Conservation (phyloP, 2,113 vertebrate genomes). For the Dinomys branickii region DNA sequence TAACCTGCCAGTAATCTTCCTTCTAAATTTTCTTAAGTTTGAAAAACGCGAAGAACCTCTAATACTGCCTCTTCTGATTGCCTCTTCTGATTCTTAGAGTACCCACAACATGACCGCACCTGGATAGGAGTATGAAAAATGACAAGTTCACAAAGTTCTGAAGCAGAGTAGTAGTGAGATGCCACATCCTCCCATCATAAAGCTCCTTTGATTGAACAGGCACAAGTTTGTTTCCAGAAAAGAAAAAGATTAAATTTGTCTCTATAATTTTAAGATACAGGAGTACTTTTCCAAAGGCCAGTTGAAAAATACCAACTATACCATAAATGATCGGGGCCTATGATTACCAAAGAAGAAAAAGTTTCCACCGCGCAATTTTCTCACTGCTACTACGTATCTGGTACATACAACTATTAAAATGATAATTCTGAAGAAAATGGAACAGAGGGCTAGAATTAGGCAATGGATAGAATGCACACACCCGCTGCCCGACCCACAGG, state of each 20-base stretch:
- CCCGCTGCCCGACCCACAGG: not conserved
- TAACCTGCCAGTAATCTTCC: not conserved
- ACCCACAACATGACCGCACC: not conserved
- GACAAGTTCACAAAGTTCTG: not conserved
- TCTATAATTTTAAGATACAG: slow-evolving; percentile 37
- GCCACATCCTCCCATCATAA: not conserved
- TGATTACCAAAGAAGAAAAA: not conserved
- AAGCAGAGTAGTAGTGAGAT: not conserved
- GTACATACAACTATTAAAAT: not conserved
- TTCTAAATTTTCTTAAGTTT: not conserved
- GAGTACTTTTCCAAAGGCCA: slow-evolving; percentile 14
- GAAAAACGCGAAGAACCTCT: not conserved
- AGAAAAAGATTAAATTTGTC: not conserved
- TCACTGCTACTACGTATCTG: not conserved
- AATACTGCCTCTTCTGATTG: too few species aligned
- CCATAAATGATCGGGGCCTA: not conserved
- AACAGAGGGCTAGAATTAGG: not conserved
- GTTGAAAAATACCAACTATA: slow-evolving; percentile 8
- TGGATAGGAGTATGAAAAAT: not conserved
- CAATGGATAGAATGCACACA: not conserved
- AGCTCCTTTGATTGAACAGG: not conserved
- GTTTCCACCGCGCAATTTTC: not conserved
- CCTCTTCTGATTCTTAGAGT: too few species aligned
- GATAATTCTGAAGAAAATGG: not conserved
- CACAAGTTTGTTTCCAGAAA: slow-evolving; percentile 22